Base-by-base conservation (phyloP, 2,888 invertebrate genomes). In the Blastobasis adustella region DNA sequence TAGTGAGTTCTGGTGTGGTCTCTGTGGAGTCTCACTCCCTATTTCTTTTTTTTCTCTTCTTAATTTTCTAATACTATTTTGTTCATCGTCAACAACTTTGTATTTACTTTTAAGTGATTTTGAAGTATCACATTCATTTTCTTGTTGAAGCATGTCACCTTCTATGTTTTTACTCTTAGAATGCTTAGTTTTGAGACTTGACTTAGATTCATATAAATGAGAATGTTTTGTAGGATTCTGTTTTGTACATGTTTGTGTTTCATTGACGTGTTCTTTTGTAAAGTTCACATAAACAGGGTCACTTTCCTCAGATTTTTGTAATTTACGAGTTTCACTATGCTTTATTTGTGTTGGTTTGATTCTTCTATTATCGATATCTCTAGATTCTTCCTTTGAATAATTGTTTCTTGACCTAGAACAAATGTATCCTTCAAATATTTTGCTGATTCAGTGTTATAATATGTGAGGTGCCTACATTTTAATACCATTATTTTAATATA, bases 321-420 rank as follows among this genome's bases (percentile, higher is more conserved):
- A 23, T 23, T 23, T 3, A 23, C 3, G 23, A 40, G 49, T 51
- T 52, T 57, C 64, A 39, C 47, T 54, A 52, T 9, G 5, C n/a
- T 10, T 39, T 54, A 54, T 54, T 52, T 50, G 38, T 51, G 46
- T 47, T 59, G 49, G 37, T 52, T 52, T 38, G 39, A 54, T 52
- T 53, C 38, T 43, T 49, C 52, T 58, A 59, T 66, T 58, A 7
- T 8, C 10, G 8, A 38, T n/a, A 10, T 46, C 38, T n/a, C 23
- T 47, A 23, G n/a, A 4, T 37, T 40, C 10, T 45, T 44, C 47
- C 4, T 7, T 37, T 38, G 45, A 37, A 48, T 23, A 4, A 48
- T 54, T 46, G 48, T 62, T 64, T 46, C 56, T 58, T 43, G 50
- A 62, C 54, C 60, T 65, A 57, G 40, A 63, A 66, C 50, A 23